Evolutionary conservation across 2,113 vertebrate species (phyloP).

Genomic region (Gymnorhina tibicen): DNA sequence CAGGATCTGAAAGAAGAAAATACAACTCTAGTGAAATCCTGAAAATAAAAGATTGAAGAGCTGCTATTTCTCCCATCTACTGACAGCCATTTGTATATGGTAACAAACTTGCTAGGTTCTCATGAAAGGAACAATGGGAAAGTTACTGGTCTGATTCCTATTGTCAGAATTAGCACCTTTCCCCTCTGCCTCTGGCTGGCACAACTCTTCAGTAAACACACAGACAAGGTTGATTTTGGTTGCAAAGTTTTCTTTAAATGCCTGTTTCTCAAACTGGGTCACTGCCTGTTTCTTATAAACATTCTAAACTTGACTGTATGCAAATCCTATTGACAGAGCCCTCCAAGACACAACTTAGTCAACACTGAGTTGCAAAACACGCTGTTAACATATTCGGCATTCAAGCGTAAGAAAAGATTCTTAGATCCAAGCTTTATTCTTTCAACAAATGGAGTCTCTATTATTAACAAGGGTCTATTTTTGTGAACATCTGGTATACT

Average conservation of each 20-base stretch:
- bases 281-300: background rate
- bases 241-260: background rate
- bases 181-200: background rate
- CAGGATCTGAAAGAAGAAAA: slow-evolving; percentile 81
- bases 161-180: background rate
- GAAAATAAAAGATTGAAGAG: background rate
- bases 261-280: background rate
- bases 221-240: background rate
- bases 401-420: background rate
- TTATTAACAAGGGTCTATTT: background rate
- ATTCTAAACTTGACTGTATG: background rate
- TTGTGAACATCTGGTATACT: background rate
- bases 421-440: background rate
- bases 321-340: background rate
- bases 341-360: background rate
- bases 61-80: background rate
- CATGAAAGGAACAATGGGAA: background rate
- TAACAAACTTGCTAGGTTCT: background rate
- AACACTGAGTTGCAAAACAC: background rate
- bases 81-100: background rate
- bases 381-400: background rate
- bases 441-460: background rate
- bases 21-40: background rate
- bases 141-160: background rate
- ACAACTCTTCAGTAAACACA: background rate